These are phyloP conservation scores for Megastigmus dorsalis DNA, from an alignment of 2,888 invertebrate genomes.

Conservation along the genomic window DNA sequence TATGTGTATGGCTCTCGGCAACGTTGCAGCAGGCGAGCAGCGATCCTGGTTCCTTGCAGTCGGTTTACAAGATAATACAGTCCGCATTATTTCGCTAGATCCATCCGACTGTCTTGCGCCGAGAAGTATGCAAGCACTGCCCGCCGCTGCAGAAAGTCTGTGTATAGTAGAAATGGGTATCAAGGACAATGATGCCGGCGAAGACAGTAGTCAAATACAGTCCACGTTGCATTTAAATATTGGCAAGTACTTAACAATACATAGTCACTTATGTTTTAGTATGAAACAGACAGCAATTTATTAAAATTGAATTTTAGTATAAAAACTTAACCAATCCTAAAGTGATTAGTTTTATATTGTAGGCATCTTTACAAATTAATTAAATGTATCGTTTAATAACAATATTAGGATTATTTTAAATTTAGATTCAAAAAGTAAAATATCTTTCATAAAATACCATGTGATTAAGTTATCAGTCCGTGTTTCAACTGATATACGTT, in stretches of 20 bases:
- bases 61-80: conserved; percentile 96
- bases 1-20: conserved; percentile 98
- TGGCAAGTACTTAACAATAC: too few species aligned
- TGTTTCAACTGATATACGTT: conserved; percentile 49
- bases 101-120: conserved; percentile 96
- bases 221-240: conserved; percentile 94
- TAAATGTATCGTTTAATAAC: too few species aligned
- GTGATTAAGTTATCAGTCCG: conserved; percentile 52
- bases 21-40: conserved; percentile 96
- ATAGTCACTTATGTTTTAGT: too few species aligned
- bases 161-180: conserved; percentile 96
- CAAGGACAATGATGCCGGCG: conserved; percentile 76
- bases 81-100: conserved; percentile 97
- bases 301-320: too few species aligned
- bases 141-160: conserved; percentile 96
- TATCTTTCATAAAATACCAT: neutral
- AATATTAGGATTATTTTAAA: too few species aligned
- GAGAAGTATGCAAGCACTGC: conserved; percentile 96
- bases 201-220: conserved; percentile 79
- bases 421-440: too few species aligned
- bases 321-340: too few species aligned
- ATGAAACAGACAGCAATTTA: too few species aligned
- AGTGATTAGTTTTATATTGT: too few species aligned
- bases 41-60: conserved; percentile 96
- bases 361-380: too few species aligned